phyloP scores from a whole-genome alignment of 2,113 vertebrate species.

The Eidolon helvum region DNA sequence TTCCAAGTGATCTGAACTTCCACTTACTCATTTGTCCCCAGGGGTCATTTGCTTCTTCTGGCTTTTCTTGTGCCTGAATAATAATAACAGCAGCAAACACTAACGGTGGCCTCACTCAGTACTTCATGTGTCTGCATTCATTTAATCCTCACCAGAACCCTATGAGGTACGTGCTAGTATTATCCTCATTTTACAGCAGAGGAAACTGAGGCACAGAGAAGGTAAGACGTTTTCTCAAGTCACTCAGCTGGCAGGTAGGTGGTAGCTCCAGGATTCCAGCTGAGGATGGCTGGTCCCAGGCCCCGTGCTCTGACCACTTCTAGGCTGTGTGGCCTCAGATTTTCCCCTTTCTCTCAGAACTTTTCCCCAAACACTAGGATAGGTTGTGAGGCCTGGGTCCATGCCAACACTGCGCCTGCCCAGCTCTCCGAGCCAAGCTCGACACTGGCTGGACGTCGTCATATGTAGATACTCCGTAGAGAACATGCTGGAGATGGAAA shows the following conservation, averaged over 20 bases:
- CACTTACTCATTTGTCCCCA: constrained; percentile 20
- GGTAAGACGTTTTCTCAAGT: neutral
- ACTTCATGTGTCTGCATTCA: neutral
- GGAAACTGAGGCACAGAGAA: neutral
- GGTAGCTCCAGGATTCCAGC: neutral
- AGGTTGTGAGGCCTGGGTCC: neutral
- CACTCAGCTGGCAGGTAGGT: neutral
- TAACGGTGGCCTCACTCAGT: rapidly evolving
- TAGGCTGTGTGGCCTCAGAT: neutral
- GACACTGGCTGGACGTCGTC: rapidly evolving
- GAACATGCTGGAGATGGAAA: neutral
- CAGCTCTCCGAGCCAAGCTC: neutral
- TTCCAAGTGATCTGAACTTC: constrained; percentile 7
- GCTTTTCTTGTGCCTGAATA: neutral
- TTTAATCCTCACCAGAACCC: neutral
- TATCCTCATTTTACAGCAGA: neutral
- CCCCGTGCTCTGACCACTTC: neutral
- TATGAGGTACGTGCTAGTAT: neutral
- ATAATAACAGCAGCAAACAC: neutral
- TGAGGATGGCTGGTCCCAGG: neutral
- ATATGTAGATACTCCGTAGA: neutral
- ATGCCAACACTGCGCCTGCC: neutral
- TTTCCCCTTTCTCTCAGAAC: neutral
- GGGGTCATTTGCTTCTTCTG: neutral
- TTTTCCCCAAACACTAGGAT: neutral